These are phyloP conservation scores for Ginglymostoma cirratum DNA, from an alignment of 2,113 vertebrate species.

Conservation along the genomic window DNA sequence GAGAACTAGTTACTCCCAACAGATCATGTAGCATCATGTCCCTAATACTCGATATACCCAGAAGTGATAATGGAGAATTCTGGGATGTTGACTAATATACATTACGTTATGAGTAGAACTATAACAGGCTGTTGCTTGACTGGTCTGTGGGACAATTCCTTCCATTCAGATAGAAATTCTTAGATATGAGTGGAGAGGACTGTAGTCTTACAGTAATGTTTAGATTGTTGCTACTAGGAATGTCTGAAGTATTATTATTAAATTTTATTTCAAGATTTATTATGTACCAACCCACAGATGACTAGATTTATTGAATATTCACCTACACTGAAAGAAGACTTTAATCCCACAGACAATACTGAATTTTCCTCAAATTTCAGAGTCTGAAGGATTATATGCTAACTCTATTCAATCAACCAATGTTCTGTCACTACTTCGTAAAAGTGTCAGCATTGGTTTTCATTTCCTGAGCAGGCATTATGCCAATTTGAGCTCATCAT, in stretches of 20 bases:
- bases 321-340: background rate
- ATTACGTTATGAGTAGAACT: background rate
- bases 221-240: background rate
- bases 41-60: background rate
- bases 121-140: background rate
- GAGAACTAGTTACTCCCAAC: background rate
- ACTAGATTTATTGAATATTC: background rate
- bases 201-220: background rate
- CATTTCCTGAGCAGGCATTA: background rate
- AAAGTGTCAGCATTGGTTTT: background rate
- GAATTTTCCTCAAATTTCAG: background rate
- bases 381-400: background rate
- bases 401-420: background rate
- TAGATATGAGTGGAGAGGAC: background rate
- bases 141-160: background rate
- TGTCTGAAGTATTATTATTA: background rate
- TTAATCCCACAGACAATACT: background rate
- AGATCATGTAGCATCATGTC: background rate
- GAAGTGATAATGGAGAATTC: background rate
- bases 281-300: background rate
- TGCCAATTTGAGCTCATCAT: background rate
- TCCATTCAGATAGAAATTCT: background rate
- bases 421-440: background rate
- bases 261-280: background rate
- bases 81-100: background rate